Percentiles rank a stretch among this genome's conserved stretches.
phyloP scores from a whole-genome alignment of 1,140 invertebrate species.

The Phocides pigmalion region DNA sequence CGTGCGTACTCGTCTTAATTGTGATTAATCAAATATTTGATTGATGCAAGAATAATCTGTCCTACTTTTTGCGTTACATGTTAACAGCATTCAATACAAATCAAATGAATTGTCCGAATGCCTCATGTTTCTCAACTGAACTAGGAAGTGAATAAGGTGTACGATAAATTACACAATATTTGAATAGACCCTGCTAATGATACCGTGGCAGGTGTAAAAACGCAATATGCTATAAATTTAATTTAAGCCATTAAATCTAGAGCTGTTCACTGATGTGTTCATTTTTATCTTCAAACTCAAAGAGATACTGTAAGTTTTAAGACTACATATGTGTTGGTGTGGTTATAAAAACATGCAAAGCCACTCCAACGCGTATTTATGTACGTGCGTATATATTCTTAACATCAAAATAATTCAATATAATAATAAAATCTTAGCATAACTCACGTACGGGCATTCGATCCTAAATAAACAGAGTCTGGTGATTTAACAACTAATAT shows the following conservation, averaged over 20 bases:
- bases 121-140: slow-evolving; percentile 40
- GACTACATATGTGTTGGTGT: no score
- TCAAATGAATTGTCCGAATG: slow-evolving; percentile 43
- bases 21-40: slow-evolving; percentile 61
- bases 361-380: no score
- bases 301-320: no score
- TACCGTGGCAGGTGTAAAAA: slow-evolving; percentile 18
- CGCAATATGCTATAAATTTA: slow-evolving; percentile 9
- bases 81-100: slow-evolving; percentile 32
- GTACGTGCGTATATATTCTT: no score
- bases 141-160: slow-evolving; percentile 39
- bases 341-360: no score
- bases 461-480: no score
- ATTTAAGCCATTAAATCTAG: background rate
- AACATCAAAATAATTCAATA: no score
- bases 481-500: no score
- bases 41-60: slow-evolving; percentile 30
- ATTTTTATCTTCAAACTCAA: no score
- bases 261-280: background rate
- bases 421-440: no score
- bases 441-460: no score
- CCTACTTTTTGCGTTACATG: slow-evolving; percentile 33
- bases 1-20: slow-evolving; percentile 51
- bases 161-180: slow-evolving; percentile 15
- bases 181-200: slow-evolving; percentile 16